Base-by-base conservation (phyloP, 2,888 invertebrate genomes). In the Marasmarcha lunaedactyla region DNA sequence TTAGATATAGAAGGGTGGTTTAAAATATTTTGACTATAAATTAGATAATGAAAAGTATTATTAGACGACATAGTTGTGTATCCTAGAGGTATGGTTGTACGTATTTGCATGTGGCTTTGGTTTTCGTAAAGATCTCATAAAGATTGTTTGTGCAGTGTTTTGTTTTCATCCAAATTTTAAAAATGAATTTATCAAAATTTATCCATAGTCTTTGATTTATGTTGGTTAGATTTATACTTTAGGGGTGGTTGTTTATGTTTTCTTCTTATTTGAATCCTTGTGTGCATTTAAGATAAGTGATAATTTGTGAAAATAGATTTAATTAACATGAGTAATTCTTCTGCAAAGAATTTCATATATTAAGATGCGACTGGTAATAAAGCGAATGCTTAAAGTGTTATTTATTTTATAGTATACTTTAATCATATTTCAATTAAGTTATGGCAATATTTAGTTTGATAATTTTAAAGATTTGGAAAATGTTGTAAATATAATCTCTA, bases 51-150 rank as follows among this genome's bases (percentile, higher is more conserved):
- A 64, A 55, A 73, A 76, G 76, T 77, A 79, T 81, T 79, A 81
- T 70, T 81, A 78, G 77, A 57, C 46, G 54, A 53, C 57, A 53
- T 56, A 54, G 59, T 55, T 55, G 54, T 58, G 45, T 60, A 68
- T 63, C 67, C 48, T 60, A 73, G 65, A 59, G 64, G 71, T 76
- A 71, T 69, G 68, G 55, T 64, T 71, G 73, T 76, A 70, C 57
- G 71, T 76, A 71, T 64, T 69, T 57, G 68, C 61, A 62, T 59
- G 74, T 70, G 71, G 68, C 71, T 78, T 83, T 79, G 81, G 83
- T 83, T 83, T 83, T 83, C 83, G 76, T 78, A 69, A 81, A 81
- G 83, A 83, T 83, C 83, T 83, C 83, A 83, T 81, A 79, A 54
- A 71, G 71, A 74, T 81, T 78, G 79, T 83, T 83, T 83, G 81